Conservation (phyloP, 2,888 invertebrate species). For the Drosophila suboccidentalis region DNA sequence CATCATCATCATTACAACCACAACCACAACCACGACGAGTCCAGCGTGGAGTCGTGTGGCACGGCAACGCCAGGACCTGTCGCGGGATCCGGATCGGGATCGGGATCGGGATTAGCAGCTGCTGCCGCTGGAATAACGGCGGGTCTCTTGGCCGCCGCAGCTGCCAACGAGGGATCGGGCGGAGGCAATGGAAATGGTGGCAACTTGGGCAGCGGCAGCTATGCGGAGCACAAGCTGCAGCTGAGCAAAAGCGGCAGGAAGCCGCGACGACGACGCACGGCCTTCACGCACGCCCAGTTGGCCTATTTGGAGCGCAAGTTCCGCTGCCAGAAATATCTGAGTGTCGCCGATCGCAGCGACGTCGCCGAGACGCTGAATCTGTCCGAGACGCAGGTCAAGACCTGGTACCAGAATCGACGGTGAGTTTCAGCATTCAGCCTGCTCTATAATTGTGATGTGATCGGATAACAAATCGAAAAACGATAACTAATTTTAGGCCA, state of each 20-base stretch:
- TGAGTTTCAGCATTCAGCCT: conserved; percentile 54
- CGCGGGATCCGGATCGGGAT: background rate
- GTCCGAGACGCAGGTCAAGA: conserved; percentile 97
- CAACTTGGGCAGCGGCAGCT: conserved; percentile 53
- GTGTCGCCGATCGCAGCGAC: conserved; percentile 96
- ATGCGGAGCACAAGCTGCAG: conserved; percentile 80
- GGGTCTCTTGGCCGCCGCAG: conserved; percentile 54
- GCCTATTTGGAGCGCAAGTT: conserved; percentile 97
- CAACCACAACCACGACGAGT: conserved; percentile 77
- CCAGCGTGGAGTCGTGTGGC: conserved; percentile 82
- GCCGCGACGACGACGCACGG: conserved; percentile 93
- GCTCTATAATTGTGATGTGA: no score
- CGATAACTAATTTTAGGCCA: no score
- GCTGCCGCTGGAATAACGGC: conserved; percentile 71
- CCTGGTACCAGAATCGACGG: conserved; percentile 90
- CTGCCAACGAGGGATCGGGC: conserved; percentile 14
- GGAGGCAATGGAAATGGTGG: background rate
- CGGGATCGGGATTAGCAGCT: conserved; percentile 40
- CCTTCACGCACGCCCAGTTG: conserved; percentile 97
- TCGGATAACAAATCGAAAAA: no score
- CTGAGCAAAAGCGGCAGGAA: conserved; percentile 89
- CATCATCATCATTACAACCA: conserved; percentile 31
- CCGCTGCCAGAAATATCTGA: conserved; percentile 96
- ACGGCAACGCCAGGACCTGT: conserved; percentile 59
- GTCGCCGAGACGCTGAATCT: conserved; percentile 95